Evolutionary conservation across 2,797 vertebrate species (phyloP).

Genomic region (Pangasius macronema): DNA sequence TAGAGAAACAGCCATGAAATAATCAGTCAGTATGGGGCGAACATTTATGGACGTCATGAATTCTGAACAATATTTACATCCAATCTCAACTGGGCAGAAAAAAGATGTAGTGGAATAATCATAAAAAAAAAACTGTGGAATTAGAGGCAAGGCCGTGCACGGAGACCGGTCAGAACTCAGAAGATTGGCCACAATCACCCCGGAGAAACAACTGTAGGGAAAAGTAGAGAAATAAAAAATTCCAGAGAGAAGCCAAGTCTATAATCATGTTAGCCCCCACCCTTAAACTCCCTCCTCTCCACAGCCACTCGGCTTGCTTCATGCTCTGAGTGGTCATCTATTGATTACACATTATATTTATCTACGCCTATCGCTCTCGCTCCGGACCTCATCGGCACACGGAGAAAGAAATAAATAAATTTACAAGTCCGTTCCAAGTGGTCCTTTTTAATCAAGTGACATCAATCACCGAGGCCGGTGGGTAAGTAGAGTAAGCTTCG

Average conservation of each 20-base stretch:
- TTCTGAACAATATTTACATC: constrained; percentile 63
- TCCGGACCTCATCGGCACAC: constrained; percentile 60
- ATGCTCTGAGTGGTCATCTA: constrained; percentile 81
- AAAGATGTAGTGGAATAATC: constrained; percentile 55
- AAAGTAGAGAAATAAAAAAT: constrained; percentile 74
- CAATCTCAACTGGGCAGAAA: constrained; percentile 61
- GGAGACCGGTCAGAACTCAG: constrained; percentile 47
- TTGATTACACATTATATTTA: constrained; percentile 92
- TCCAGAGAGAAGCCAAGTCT: constrained; percentile 64
- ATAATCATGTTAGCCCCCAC: constrained; percentile 79
- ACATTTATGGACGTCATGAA: constrained; percentile 65
- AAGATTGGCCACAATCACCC: constrained; percentile 59
- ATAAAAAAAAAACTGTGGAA: constrained; percentile 50
- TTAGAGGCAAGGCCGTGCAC: constrained; percentile 37
- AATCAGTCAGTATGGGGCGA: constrained; percentile 37
- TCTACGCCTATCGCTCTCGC: constrained; percentile 73
- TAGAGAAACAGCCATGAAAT: constrained; percentile 36
- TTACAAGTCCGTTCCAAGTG: constrained; percentile 73
- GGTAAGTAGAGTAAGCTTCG: constrained; percentile 67
- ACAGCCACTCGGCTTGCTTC: constrained; percentile 65
- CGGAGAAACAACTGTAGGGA: constrained; percentile 55
- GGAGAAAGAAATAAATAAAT: constrained; percentile 78
- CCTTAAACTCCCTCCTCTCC: constrained; percentile 44
- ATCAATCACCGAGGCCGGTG: constrained; percentile 80
- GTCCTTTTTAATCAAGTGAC: constrained; percentile 87